These are phyloP conservation scores for Pseudolaguvia tuberculata DNA, from an alignment of 2,113 vertebrate species.

Conservation along the genomic window DNA sequence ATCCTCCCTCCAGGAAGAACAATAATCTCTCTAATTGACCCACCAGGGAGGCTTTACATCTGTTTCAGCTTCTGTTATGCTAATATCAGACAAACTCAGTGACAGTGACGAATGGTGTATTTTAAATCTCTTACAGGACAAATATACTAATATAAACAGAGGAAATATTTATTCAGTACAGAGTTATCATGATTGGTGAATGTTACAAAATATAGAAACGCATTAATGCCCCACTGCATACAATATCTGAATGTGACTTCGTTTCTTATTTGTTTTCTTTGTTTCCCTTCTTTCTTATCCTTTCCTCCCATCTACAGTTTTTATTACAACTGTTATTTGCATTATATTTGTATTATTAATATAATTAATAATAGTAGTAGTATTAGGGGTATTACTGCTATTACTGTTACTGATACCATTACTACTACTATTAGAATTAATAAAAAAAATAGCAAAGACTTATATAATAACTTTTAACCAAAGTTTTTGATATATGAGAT, in stretches of 20 bases:
- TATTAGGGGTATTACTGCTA: background rate
- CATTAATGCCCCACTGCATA: background rate
- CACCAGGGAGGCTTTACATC: constrained; percentile 97
- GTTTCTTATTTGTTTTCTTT: background rate
- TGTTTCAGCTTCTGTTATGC: constrained; percentile 82
- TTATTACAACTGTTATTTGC: background rate
- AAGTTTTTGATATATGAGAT: background rate
- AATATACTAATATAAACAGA: constrained; percentile 31
- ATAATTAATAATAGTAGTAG: no score
- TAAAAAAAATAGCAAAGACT: background rate
- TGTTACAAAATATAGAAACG: background rate
- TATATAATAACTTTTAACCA: no score
- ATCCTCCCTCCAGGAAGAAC: constrained; percentile 97
- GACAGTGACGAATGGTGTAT: constrained; percentile 42
- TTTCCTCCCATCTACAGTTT: background rate
- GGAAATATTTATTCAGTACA: background rate
- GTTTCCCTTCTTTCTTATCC: no score
- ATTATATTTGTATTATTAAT: no score
- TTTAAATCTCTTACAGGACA: constrained; percentile 35
- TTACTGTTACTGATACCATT: background rate
- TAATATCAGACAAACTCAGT: constrained; percentile 67
- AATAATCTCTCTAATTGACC: constrained; percentile 99
- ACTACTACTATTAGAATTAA: background rate
- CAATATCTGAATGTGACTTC: background rate
- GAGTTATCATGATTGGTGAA: background rate